Base-by-base conservation (phyloP, 2,113 vertebrate species). In the Cheirogaleus medius region DNA sequence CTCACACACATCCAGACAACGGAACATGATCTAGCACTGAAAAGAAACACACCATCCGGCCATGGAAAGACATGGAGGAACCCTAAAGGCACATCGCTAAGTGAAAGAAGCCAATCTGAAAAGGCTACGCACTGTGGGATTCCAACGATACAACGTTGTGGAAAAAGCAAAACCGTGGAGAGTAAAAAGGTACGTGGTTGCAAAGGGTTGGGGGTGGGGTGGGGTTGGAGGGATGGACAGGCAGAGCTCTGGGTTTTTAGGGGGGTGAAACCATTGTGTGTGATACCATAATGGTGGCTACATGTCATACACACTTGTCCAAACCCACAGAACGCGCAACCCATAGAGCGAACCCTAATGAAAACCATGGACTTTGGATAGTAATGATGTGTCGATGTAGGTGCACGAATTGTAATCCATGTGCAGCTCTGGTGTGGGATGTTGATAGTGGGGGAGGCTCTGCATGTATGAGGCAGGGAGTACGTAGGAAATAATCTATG, bases 371-470 rank as follows among this genome's bases (percentile, higher is more conserved):
- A n/a, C 20, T 39, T 25, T 3, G 0, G 20, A 54, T 7, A n/a
- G 6, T 66, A 42, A 56, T 12, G 5, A 21, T 3, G 1, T 1
- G 21, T 25, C 49, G 10, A 0, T 27, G 60, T 5, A 14, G 5
- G 15, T 23, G 5, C 11, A 17, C 32, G 6, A 1, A 1, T 5
- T 2, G 2, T 47, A 44, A 12, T 8, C 25, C 66, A 18, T 3
- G 37, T 32, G 9, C 25, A 39, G 14, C 42, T 39, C 63, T 39
- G 54, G 18, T 11, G 1, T 15, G n/a, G 56, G 78, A 37, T 37
- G 39, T 0, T n/a, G 56, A 37, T 44, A 29, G 27, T 7, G 37
- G 13, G n/a, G 44, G 12, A 29, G 18, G 10, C 37, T 56, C 39
- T 54, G 77, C 37, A 4, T n/a, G 15, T 27, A 29, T 42, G 25